A percentile compares a stretch with the other conserved stretches of the same genome.
Conservation (phyloP, 2,888 invertebrate species). For the Eristalis tenax region DNA sequence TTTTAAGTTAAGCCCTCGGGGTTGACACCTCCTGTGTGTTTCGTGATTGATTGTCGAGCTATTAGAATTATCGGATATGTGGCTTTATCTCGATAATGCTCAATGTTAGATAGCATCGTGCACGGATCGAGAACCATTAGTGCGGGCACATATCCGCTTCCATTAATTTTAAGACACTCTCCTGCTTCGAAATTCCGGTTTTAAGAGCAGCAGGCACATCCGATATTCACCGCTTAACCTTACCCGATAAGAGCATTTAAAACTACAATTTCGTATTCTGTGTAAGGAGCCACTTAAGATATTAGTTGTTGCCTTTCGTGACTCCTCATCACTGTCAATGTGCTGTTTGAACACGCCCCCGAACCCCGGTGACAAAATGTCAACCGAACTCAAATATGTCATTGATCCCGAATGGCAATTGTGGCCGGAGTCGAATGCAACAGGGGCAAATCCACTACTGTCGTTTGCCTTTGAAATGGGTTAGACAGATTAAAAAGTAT, state of each 20-base stretch:
- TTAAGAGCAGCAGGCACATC: too few relatives aligned
- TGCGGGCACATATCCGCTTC: too few relatives aligned
- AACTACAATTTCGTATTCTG: not conserved
- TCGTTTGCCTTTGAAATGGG: not conserved
- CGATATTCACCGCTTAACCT: too few relatives aligned
- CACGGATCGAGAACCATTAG: too few relatives aligned
- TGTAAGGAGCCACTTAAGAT: not conserved
- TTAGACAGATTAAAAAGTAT: not conserved
- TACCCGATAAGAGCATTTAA: not conserved
- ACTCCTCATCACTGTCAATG: not conserved
- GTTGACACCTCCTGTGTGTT: not conserved
- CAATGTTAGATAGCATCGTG: too few relatives aligned
- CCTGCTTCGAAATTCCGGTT: too few relatives aligned
- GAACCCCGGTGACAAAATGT: not conserved
- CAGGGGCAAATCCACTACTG: not conserved
- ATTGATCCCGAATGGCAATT: not conserved
- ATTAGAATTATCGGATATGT: not conserved
- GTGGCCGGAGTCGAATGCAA: not conserved
- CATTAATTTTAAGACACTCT: too few relatives aligned
- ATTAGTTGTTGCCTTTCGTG: not conserved
- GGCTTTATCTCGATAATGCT: not conserved
- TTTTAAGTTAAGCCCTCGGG: not conserved
- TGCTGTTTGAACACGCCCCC: not conserved
- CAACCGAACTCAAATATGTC: not conserved
- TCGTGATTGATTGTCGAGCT: not conserved